Conservation (phyloP, 2,113 vertebrate genomes). For the Tachuris rubrigastra region DNA sequence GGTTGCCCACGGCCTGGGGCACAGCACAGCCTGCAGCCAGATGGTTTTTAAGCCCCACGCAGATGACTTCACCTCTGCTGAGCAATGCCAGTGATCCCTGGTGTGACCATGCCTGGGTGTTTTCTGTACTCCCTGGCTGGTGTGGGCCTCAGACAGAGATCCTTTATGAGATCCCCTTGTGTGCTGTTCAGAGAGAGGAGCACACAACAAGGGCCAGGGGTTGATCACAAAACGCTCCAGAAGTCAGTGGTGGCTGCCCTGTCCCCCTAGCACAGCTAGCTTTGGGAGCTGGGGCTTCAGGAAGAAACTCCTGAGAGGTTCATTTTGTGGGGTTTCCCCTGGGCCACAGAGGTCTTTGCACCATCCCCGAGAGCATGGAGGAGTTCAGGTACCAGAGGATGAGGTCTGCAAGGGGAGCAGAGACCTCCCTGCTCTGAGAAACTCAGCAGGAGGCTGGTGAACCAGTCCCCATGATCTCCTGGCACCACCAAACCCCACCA, state of each 20-base stretch:
- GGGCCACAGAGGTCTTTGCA: not conserved
- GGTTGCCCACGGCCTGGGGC: not conserved
- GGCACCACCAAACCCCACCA: not conserved
- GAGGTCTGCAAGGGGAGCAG: not conserved
- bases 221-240: not conserved
- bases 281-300: not conserved
- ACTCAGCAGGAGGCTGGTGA: not conserved
- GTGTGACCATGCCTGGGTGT: not conserved
- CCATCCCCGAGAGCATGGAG: not conserved
- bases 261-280: not conserved
- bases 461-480: not conserved
- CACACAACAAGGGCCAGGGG: rapidly evolving
- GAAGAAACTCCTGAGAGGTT: not conserved
- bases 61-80: not conserved
- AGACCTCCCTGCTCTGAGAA: not conserved
- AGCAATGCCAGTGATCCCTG: not conserved
- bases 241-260: not conserved
- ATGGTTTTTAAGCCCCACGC: not conserved
- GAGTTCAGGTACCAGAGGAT: not conserved
- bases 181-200: not conserved
- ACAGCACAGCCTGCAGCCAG: not conserved
- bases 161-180: not conserved
- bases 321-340: not conserved
- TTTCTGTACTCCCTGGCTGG: not conserved
- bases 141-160: not conserved